A percentile compares a stretch with the other conserved stretches of the same genome.
phyloP scores from a whole-genome alignment of 2,113 vertebrate species.

The Trogon surrucura region DNA sequence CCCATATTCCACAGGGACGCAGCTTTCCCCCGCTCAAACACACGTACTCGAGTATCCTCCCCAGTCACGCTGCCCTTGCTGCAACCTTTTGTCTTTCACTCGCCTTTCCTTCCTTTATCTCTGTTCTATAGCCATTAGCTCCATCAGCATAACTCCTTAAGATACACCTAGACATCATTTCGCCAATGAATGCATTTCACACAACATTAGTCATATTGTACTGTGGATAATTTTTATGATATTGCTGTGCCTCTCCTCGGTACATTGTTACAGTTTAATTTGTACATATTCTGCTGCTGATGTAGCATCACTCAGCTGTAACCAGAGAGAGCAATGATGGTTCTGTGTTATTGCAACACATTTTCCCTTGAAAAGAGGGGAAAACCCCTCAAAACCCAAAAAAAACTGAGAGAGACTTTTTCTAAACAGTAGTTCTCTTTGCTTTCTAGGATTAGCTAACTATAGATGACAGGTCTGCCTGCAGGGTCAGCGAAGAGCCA shows the following conservation, averaged over 20 bases:
- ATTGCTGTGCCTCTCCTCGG: constrained; percentile 48
- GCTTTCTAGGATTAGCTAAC: constrained; percentile 12
- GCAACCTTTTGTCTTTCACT: constrained; percentile 60
- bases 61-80: constrained; percentile 28
- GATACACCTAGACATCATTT: constrained; percentile 63
- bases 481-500: background rate
- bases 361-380: background rate
- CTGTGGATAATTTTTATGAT: constrained; percentile 62
- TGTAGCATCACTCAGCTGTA: constrained; percentile 38
- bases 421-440: background rate
- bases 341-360: background rate
- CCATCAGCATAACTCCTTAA: constrained; percentile 63
- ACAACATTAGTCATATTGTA: constrained; percentile 67
- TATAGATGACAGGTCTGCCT: background rate
- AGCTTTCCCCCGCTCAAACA: background rate
- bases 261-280: constrained; percentile 55
- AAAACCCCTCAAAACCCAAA: background rate
- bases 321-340: background rate
- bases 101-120: constrained; percentile 41
- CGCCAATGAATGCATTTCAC: constrained; percentile 65
- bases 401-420: background rate
- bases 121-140: constrained; percentile 53
- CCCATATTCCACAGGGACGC: background rate
- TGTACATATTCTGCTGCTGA: constrained; percentile 51
- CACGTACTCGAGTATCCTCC: background rate